Conservation (phyloP, 2,797 vertebrate genomes). For the Manis pentadactyla region DNA sequence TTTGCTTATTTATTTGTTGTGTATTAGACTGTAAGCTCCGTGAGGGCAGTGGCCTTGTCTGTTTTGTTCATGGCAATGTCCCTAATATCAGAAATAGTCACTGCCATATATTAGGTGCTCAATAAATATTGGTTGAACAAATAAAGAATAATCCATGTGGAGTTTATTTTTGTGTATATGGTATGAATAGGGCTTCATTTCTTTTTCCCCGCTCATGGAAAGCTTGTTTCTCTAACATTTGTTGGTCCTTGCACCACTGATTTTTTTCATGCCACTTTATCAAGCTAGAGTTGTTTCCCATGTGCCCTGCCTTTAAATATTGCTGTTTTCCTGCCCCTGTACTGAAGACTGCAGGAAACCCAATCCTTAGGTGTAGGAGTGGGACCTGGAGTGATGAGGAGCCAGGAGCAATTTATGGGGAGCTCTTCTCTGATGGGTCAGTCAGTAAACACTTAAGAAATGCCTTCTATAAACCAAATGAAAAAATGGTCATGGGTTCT, state of each 20-base stretch:
- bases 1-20: background rate
- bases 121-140: slow-evolving; percentile 74
- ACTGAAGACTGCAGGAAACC: background rate
- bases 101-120: background rate
- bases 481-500: background rate
- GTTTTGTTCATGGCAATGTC: slow-evolving; percentile 34
- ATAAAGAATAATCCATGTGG: slow-evolving; percentile 61
- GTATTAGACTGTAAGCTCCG: slow-evolving; percentile 67
- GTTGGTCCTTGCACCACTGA: background rate
- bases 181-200: background rate
- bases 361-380: background rate
- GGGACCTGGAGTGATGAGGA: background rate
- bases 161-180: slow-evolving; percentile 48
- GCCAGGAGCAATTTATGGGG: background rate
- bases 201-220: background rate
- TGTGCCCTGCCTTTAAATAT: background rate
- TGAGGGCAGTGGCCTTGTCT: slow-evolving; percentile 33
- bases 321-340: background rate
- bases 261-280: background rate
- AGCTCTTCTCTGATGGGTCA: background rate
- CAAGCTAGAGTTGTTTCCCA: background rate
- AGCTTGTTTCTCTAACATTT: background rate
- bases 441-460: background rate
- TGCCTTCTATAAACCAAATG: background rate
- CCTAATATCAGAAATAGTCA: background rate